Evolutionary conservation across 2,888 invertebrate species (phyloP).

Genomic region (Itoplectis maculator): DNA sequence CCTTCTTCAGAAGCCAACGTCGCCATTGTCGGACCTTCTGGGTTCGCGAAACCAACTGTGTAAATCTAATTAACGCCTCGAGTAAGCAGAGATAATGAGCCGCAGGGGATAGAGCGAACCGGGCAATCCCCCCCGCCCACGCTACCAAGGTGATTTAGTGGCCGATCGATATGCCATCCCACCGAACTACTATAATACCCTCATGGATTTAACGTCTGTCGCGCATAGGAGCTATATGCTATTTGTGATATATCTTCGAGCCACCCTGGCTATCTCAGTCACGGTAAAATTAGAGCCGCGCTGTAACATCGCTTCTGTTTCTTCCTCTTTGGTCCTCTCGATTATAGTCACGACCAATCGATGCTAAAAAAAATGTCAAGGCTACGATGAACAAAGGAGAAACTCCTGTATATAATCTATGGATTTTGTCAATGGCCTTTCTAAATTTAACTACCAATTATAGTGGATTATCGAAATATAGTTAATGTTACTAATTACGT

Average conservation of each 20-base stretch:
- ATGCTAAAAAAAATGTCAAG: neutral
- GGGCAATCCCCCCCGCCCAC: slow-evolving; percentile 9
- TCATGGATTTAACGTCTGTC: slow-evolving; percentile 33
- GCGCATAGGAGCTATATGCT: slow-evolving; percentile 10
- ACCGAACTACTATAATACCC: slow-evolving; percentile 39
- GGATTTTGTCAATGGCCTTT: neutral
- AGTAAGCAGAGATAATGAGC: slow-evolving; percentile 52
- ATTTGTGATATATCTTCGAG: neutral
- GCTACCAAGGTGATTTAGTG: slow-evolving; percentile 51
- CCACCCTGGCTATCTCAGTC: neutral
- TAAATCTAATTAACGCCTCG: slow-evolving; percentile 53
- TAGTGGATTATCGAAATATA: too few species aligned
- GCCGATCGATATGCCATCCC: slow-evolving; percentile 48
- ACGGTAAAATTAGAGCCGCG: slow-evolving; percentile 8
- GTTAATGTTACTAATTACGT: too few species aligned
- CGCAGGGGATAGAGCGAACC: slow-evolving; percentile 37
- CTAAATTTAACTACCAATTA: too few species aligned
- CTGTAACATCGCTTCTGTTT: neutral
- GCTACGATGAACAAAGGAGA: neutral
- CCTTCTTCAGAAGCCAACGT: slow-evolving; percentile 7
- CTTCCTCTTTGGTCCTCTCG: slow-evolving; percentile 8
- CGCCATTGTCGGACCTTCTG: slow-evolving; percentile 25
- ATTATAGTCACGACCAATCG: neutral
- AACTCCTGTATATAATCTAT: neutral
- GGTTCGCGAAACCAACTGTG: slow-evolving; percentile 26